These are phyloP conservation scores for Bothrops jararaca DNA, from an alignment of 2,113 vertebrate species.

Conservation along the genomic window DNA sequence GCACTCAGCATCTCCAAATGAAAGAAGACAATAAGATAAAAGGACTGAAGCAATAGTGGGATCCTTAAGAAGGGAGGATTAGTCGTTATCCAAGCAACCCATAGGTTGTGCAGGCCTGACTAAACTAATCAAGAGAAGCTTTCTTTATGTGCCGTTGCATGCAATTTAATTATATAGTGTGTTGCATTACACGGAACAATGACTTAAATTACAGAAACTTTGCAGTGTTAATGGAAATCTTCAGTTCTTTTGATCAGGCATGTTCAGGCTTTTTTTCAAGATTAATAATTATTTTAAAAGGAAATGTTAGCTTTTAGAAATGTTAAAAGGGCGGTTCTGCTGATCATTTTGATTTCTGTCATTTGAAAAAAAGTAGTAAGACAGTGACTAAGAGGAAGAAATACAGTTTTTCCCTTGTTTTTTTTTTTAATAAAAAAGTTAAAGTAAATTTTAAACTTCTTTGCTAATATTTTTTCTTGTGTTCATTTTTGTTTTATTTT, in stretches of 20 bases:
- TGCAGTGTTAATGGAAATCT: neutral
- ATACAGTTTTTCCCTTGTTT: constrained; percentile 34
- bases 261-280: neutral
- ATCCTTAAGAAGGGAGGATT: neutral
- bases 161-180: neutral
- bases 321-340: constrained; percentile 45
- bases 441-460: constrained; percentile 40
- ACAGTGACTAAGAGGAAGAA: constrained; percentile 32
- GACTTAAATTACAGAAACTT: neutral
- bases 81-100: neutral
- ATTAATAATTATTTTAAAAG: constrained; percentile 13
- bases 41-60: neutral
- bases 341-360: constrained; percentile 45
- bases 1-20: neutral
- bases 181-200: neutral
- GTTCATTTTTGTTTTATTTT: constrained; percentile 38
- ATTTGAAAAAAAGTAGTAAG: constrained; percentile 47
- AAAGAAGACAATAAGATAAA: neutral
- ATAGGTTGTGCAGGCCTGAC: neutral
- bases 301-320: constrained; percentile 18
- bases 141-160: neutral
- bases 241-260: constrained; percentile 17
- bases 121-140: neutral
- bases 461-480: neutral
- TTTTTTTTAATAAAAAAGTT: constrained; percentile 28